Evolutionary conservation across 2,888 invertebrate genomes (phyloP), one percentile per base, ranked within the genome.

Genomic region (Hartigia nigra): DNA sequence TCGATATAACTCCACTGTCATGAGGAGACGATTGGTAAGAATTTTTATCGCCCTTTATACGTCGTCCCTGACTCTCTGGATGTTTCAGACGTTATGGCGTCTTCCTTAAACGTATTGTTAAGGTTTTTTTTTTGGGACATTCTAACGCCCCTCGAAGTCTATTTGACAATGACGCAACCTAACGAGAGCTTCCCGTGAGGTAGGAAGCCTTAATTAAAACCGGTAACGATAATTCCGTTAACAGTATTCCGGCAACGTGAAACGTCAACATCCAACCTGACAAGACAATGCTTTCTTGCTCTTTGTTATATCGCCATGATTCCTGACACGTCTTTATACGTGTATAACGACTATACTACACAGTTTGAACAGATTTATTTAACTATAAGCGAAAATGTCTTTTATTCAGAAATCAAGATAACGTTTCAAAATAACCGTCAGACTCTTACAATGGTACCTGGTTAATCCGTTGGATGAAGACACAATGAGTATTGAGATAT

Each of bases 181-280:
- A 87, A 88, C 87, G 84, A 85, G 82, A 82, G 85, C 85, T 87
- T 88, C 87, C 88, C 86, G 86, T 84, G 83, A 82, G 81, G 79
- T 77, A 74, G 11, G 72, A 78, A 69, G 85, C 81, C 31, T 78
- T 84, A 88, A 88, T 88, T 88, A 87, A 88, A 84, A 81, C 79
- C 77, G 39, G 70, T 31, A 82, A 86, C 83, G 85, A 84, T 84
- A 84, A 84, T 85, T 82, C 84, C 82, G 83, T 86, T 87, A 87
- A 86, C 85, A 84, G 84, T 84, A 87, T 81, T 79, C 77, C 82
- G 69, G 55, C 55, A 55, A 55, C 55, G 76, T 78, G 78, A 81
- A 81, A 85, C 82, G 84, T 81, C 83, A 31, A n/a, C 74, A n/a
- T 74, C 23, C 77, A 74, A 31, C 77, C 23, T 83, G 86, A 85